Evolutionary conservation across 2,113 vertebrate genomes (phyloP), one percentile per base, ranked within the genome.

Genomic region (Brachionichthys hirsutus): DNA sequence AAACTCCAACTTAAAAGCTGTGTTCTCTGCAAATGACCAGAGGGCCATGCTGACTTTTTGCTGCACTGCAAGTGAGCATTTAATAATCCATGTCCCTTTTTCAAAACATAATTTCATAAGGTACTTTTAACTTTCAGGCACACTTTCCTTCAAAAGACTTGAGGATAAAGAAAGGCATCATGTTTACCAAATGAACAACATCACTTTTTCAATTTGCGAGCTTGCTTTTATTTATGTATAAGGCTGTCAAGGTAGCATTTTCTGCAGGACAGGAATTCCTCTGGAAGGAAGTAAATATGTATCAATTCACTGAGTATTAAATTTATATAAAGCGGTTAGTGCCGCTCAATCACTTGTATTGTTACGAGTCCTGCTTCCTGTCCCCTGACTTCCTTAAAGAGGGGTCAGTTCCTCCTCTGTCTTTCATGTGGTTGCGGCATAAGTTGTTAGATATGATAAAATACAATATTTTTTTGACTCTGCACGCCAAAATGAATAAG

Each of bases 51-150:
- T 71, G 72, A 81, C 71, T 86, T 81, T 82, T 79, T 73, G 61
- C 74, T 75, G 55, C 67, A 54, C 83, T 84, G 78, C 67, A 86
- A 80, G 61, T 73, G 62, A 69, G 54, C 67, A 68, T 81, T 87
- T 84, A 80, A 75, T 85, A 83, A 70, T 81, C 70, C 73, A 66
- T 80, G 72, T 76, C 54, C 58, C 57, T 76, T 70, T 84, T 80
- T 73, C 66, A 71, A 78, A 85, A 75, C 47, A 73, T 54, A 78
- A 80, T 80, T 79, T 73, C 55, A 56, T 67, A 61, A 83, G 67
- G 58, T 13, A 41, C 42, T 53, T 76, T 71, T 58, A 52, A 83
- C 64, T 84, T 75, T 18, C 61, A 75, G 81, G 47, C 63, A 73
- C 67, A 62, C 18, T 72, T 77, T 70, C 14, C 49, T 61, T 57